Base-by-base conservation (phyloP, 1,140 invertebrate species). In the Teleopsis dalmanni region DNA sequence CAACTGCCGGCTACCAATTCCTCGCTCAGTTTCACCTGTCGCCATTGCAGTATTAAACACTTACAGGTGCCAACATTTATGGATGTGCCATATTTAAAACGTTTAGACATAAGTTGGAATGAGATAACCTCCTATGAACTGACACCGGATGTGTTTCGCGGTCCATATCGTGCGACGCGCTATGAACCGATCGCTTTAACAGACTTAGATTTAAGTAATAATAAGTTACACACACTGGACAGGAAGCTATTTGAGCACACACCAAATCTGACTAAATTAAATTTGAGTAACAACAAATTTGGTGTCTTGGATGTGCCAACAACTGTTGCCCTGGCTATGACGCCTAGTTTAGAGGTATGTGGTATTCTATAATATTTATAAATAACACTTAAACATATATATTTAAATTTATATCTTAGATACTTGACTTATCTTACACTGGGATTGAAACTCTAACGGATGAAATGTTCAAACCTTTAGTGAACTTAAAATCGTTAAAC, bases 61-160 rank as follows among this genome's bases (percentile, higher is more conserved):
- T 78, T 89, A 40, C 78, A 80, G 18, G 62, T 75, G 22, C 72
- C 72, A 2, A 75, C 81, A 0, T 88, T 90, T 57, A 77, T 76
- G 54, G 72, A 80, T 53, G 71, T 85, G 8, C 68, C 72, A n/a
- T 77, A 77, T 48, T 65, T 88, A n/a, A 72, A 74, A 14, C 78
- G 78, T 48, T 66, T 88, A 33, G 84, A 88, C 67, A 65, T 90
- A 43, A 84, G 83, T 69, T 75, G 81, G 56, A 89, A 89, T 62
- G 57, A 72, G 25, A 65, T 88, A 3, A 77, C 75, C 60, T 78
- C 82, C 78, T 81, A 71, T 48, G 68, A 60, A 60, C 69, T 78
- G 43, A 73, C 59, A 35, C 75, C 60, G 53, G 77, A 80, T 37
- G 74, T 80, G 38, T 82, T 83, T 57, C 75, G 75, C 54, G 80